Evolutionary conservation across 1,140 invertebrate genomes (phyloP).

Genomic region (Halesus radiatus): DNA sequence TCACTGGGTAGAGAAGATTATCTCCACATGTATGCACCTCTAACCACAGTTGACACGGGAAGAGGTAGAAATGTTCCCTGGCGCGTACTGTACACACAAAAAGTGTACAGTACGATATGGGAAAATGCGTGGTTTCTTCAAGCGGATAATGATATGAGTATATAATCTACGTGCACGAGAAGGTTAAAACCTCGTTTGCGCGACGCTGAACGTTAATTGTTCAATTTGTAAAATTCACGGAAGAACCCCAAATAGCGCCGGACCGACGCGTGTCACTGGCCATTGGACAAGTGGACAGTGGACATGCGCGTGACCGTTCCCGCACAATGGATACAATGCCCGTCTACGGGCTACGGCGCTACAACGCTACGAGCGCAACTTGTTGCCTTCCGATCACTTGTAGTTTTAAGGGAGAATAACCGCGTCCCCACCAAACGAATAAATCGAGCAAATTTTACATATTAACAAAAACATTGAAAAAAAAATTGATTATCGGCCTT

Average conservation of each 20-base stretch:
- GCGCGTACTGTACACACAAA: too few species aligned
- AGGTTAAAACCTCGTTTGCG: constrained; percentile 16
- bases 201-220: constrained; percentile 22
- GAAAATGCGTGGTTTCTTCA: neutral
- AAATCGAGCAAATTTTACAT: too few species aligned
- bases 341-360: neutral
- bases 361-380: neutral
- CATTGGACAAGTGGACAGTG: neutral
- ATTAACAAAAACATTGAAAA: too few species aligned
- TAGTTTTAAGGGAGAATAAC: too few species aligned
- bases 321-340: neutral
- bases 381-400: neutral
- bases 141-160: neutral
- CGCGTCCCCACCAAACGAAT: too few species aligned
- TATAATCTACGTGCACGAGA: neutral
- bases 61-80: too few species aligned
- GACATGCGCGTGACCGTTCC: neutral
- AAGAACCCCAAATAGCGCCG: constrained; percentile 17
- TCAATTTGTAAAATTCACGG: constrained; percentile 34
- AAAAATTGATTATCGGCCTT: too few species aligned
- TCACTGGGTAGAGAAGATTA: too few species aligned
- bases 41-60: too few species aligned
- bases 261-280: neutral
- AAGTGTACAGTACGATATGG: too few species aligned
- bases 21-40: too few species aligned